Evolutionary conservation across 2,888 invertebrate species (phyloP).

Genomic region (Ischnura elegans): DNA sequence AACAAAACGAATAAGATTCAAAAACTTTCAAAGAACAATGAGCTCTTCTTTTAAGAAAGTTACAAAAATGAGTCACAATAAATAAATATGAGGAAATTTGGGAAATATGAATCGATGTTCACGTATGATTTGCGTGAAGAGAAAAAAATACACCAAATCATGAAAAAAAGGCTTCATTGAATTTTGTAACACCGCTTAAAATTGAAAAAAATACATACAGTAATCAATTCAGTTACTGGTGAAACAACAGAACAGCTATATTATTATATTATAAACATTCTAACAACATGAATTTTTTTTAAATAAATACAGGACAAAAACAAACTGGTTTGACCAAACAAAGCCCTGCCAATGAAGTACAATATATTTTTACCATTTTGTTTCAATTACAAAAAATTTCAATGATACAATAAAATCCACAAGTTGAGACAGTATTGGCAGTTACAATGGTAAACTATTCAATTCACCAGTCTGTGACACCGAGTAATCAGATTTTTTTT

Average conservation of each 20-base stretch:
- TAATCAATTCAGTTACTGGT: conserved; percentile 42
- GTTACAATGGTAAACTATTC: neutral
- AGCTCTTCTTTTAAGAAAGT: neutral
- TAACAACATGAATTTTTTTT: conserved; percentile 15
- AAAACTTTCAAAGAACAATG: conserved; percentile 39
- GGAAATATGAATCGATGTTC: conserved; percentile 27
- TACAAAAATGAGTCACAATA: conserved; percentile 32
- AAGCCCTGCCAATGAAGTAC: conserved; percentile 31
- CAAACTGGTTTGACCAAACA: conserved; percentile 38
- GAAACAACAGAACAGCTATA: conserved; percentile 26
- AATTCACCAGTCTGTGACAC: conserved; percentile 20
- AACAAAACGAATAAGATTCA: conserved; percentile 17
- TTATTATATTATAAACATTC: conserved; percentile 30
- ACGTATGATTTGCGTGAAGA: conserved; percentile 14
- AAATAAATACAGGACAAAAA: conserved; percentile 27
- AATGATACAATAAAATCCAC: conserved; percentile 26
- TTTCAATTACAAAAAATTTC: conserved; percentile 22
- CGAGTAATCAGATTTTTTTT: neutral
- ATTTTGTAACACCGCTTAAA: conserved; percentile 41
- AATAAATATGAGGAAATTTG: conserved; percentile 43
- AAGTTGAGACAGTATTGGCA: conserved; percentile 30
- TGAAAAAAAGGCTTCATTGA: conserved; percentile 57
- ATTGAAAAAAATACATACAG: conserved; percentile 30
- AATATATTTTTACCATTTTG: conserved; percentile 17
- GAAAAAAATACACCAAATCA: conserved; percentile 55